These are phyloP conservation scores for Lamproptera curius DNA, from an alignment of 2,888 invertebrate genomes.

Conservation along the genomic window DNA sequence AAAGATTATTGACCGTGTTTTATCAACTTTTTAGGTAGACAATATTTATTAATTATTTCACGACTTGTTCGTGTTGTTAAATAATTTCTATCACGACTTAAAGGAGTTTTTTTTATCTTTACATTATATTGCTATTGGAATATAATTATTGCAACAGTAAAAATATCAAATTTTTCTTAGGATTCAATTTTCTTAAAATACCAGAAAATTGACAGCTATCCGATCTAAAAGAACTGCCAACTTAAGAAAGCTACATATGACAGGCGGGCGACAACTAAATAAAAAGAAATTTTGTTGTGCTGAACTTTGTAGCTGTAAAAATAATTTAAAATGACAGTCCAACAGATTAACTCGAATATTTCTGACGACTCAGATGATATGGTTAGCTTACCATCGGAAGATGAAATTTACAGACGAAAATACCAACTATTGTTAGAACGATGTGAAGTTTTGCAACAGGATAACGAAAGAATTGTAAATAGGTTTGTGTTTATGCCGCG, in stretches of 20 bases:
- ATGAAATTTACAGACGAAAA: conserved; percentile 85
- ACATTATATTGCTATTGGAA: no score
- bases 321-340: conserved; percentile 79
- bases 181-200: no score
- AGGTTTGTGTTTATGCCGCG: conserved; percentile 60
- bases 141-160: no score
- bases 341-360: conserved; percentile 73
- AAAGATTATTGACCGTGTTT: no score
- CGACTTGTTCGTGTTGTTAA: no score
- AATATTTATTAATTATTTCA: no score
- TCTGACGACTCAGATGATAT: conserved; percentile 77
- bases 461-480: conserved; percentile 85
- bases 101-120: no score
- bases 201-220: conserved; percentile 26
- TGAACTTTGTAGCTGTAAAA: conserved; percentile 66
- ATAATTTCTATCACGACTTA: no score
- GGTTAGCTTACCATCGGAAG: conserved; percentile 77
- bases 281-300: conserved; percentile 65
- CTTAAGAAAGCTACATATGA: conserved; percentile 21
- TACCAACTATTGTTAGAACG: conserved; percentile 84
- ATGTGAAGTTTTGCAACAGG: conserved; percentile 87
- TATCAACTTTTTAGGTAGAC: no score
- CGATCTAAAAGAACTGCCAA: conserved; percentile 23
- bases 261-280: conserved; percentile 43
- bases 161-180: no score